Percentiles rank a stretch among this genome's conserved stretches.
Evolutionary conservation across 2,113 vertebrate genomes (phyloP).

Genomic region (Puma concolor): DNA sequence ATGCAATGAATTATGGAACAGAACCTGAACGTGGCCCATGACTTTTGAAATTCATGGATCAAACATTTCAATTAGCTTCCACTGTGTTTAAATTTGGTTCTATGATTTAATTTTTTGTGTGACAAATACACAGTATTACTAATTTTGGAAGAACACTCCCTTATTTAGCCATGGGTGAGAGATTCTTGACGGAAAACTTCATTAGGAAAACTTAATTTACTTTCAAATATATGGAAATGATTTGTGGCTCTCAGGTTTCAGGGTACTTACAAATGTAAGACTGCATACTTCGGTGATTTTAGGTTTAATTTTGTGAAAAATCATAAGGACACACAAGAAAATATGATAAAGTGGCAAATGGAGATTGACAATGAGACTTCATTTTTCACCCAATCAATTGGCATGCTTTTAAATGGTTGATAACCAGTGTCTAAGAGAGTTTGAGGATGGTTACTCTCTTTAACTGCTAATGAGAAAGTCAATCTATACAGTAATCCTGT

Average conservation of each 20-base stretch:
- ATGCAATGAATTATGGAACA: not conserved
- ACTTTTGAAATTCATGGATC: not conserved
- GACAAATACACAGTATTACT: not conserved
- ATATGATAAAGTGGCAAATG: not conserved
- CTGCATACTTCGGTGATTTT: not conserved
- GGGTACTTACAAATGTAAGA: no score
- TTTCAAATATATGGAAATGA: not conserved
- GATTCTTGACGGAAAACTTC: not conserved
- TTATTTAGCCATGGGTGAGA: not conserved
- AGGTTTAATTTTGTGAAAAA: not conserved
- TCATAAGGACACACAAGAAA: not conserved
- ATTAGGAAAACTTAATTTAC: not conserved
- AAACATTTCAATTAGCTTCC: not conserved
- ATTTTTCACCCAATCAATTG: not conserved
- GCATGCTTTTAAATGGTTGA: not conserved
- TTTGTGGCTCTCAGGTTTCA: not conserved
- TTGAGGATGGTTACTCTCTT: not conserved
- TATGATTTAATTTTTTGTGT: not conserved
- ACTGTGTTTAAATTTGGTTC: not conserved
- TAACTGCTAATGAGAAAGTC: not conserved
- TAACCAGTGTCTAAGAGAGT: not conserved
- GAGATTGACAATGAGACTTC: not conserved
- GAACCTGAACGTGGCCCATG: not conserved
- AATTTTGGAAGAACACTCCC: not conserved
- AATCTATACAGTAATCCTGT: not conserved